Evolutionary conservation across 2,888 invertebrate genomes (phyloP), one percentile per base, ranked within the genome.

Genomic region (Pomacea canaliculata): DNA sequence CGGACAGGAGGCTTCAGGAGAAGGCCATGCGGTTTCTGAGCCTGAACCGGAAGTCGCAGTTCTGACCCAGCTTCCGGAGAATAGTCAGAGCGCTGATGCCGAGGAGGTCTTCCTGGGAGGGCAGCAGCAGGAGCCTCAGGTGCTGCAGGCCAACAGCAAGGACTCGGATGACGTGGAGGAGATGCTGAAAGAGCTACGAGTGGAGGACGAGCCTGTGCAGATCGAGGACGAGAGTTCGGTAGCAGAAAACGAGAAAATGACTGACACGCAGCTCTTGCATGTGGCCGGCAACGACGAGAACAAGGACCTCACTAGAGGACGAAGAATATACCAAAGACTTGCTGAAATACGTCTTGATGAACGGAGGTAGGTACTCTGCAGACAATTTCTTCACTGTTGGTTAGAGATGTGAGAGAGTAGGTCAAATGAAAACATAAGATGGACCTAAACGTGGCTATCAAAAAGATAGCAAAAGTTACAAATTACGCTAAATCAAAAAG

Each of bases 71-170:
- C 62, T 56, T 48, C 65, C 74, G 1, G 23, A 49, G 59, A 63
- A 71, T 67, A 71, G 68, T 46, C 70, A 65, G 23, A 71, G 27
- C 48, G 67, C 71, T 10, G 78, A 78, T 37, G 78, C 70, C 37
- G 74, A 74, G 19, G 67, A 78, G 46, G 71, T 37, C 16, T 51
- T 67, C 56, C 27, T 63, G 27, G 63, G 27, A 4, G 60, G 16
- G n/a, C 71, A 74, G n/a, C 59, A 65, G 23, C 62, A 68, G n/a
- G 49, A 51, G 7, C 23, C 12, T 2, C 23, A 63, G 23, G 19
- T 63, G 63, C 51, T 56, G 7, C 67, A 73, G 67, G 48, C 60
- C 18, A 8, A 60, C 59, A 62, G 48, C 69, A 16, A 18, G 19
- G 56, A 18, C 16, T 37, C 19, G 9, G 49, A 49, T 10, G 27